Evolutionary conservation across 2,113 vertebrate species (phyloP).

Genomic region (Plecturocebus donacophilus): DNA sequence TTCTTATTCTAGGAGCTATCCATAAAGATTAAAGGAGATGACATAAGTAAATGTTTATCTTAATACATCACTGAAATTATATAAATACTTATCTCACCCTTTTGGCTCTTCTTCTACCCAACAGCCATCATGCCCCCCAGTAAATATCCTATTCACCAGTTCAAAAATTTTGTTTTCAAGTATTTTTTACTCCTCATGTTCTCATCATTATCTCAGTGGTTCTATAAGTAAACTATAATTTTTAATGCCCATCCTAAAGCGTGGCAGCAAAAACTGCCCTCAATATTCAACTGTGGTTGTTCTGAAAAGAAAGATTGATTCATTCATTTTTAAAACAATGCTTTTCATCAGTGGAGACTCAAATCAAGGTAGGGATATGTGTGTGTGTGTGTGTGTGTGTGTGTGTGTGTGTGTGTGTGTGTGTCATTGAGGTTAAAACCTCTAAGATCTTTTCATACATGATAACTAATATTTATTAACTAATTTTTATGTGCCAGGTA

Average conservation of each 20-base stretch:
- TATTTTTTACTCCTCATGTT: neutral
- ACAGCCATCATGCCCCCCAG: fast-evolving
- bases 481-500: neutral
- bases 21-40: neutral
- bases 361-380: neutral
- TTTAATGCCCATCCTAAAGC: neutral
- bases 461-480: neutral
- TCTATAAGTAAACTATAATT: neutral
- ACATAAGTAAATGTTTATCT: neutral
- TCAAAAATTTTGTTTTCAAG: neutral
- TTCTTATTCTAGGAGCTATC: neutral
- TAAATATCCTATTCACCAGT: neutral
- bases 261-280: neutral
- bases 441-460: neutral
- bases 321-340: neutral
- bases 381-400: neutral
- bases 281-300: neutral
- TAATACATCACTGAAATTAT: neutral
- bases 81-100: neutral
- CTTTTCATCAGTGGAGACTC: neutral
- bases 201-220: neutral
- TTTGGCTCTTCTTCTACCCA: neutral
- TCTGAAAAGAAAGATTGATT: neutral
- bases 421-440: neutral
- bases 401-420: neutral